These are phyloP conservation scores for Nibea coibor DNA, from an alignment of 2,113 vertebrate species.

Conservation along the genomic window DNA sequence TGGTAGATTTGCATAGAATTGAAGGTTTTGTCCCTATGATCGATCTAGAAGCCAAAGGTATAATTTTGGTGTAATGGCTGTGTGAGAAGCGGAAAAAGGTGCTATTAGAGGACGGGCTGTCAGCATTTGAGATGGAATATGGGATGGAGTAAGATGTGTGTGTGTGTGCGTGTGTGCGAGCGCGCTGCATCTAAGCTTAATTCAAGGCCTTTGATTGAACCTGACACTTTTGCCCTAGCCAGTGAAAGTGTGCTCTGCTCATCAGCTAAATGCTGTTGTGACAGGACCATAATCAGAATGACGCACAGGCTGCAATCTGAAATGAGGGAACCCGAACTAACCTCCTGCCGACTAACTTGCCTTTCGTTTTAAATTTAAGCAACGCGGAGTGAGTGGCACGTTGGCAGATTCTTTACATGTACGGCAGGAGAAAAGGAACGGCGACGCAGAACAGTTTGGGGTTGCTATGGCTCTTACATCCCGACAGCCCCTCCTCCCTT, in stretches of 20 bases:
- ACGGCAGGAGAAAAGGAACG: not conserved
- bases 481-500: constrained; percentile 2
- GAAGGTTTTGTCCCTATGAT: constrained; percentile 57
- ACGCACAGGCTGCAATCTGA: not conserved
- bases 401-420: not conserved
- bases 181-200: constrained; percentile 33
- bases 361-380: not conserved
- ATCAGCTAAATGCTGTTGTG: constrained; percentile 65
- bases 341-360: constrained; percentile 1
- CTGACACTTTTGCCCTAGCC: constrained; percentile 44
- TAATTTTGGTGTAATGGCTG: constrained; percentile 60
- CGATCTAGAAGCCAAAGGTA: constrained; percentile 53
- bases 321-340: constrained; percentile 8
- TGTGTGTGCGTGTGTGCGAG: not conserved
- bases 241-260: constrained; percentile 52
- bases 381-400: not conserved
- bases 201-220: constrained; percentile 57
- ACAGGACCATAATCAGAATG: constrained; percentile 57
- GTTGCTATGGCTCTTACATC: constrained; percentile 25
- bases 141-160: not conserved
- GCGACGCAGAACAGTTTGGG: not conserved
- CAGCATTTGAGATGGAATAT: constrained; percentile 6
- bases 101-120: constrained; percentile 56
- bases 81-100: constrained; percentile 41
- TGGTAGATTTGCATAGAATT: constrained; percentile 56